Evolutionary conservation across 2,113 vertebrate species (phyloP), one percentile per base, ranked within the genome.

Genomic region (Callospermophilus lateralis): DNA sequence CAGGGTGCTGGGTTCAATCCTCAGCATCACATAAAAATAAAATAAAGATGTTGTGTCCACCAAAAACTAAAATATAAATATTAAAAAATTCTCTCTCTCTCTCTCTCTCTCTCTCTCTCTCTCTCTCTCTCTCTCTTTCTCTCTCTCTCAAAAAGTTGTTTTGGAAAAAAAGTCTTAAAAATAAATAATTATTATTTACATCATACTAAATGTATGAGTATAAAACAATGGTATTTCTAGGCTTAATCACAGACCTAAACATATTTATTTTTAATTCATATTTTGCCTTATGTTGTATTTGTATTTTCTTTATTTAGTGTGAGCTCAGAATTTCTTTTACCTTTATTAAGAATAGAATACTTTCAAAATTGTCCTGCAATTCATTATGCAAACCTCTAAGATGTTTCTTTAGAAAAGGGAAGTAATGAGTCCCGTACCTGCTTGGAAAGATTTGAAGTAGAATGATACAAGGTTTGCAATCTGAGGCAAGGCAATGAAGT

Each of bases 381-480:
- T 89, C 63, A 58, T 85, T 89, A 84, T 53, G 51, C 78, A 92
- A 53, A 34, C 3, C 12, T 20, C 28, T 48, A 37, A 26, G 39
- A 7, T 34, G 6, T 86, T 32, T 83, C 16, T 86, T 81, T 55
- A 42, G 32, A 55, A 20, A 67, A 93, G 13, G 16, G 13, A 45
- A 61, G 61, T 72, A 51, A 80, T 72, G 28, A 74, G 39, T 58
- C 39, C 12, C 45, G 30, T 68, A 37, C 11, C n/a, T 48, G 20
- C 72, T 58, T 65, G 24, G 3, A 20, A 93, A 79, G 37, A 28
- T 65, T 53, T 95, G 39, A 80, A 84, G 6, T 45, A 34, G 17
- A 87, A 72, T 73, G 72, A 97, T 89, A 58, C 51, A 95, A 63
- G 6, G 30, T 30, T 92, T 77, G 32, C 4, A 39, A 37, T 77